A percentile compares a stretch with the other conserved stretches of the same genome.
These are phyloP conservation scores for Struthidea cinerea DNA, from an alignment of 2,113 vertebrate species.

Conservation along the genomic window DNA sequence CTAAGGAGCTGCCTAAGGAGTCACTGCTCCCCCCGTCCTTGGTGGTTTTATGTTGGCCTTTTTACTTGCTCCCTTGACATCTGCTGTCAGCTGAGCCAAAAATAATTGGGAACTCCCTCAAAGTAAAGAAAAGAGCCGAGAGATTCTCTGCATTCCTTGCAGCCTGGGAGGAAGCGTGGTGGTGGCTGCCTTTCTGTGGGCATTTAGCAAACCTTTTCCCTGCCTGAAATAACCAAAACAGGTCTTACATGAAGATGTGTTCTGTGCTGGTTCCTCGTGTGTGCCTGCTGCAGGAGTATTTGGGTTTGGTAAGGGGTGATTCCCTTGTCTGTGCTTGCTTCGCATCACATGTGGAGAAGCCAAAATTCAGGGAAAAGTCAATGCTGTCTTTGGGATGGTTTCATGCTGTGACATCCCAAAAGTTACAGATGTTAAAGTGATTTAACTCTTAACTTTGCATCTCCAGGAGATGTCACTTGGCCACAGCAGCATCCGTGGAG, in stretches of 20 bases:
- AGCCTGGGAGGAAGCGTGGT: neutral
- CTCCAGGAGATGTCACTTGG: neutral
- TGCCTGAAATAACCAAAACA: neutral
- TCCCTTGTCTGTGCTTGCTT: neutral
- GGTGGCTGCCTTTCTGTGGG: neutral
- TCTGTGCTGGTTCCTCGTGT: neutral
- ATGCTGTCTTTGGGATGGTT: neutral
- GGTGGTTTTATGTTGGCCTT: neutral
- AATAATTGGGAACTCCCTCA: conserved; percentile 47
- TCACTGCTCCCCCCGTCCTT: neutral
- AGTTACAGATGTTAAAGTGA: neutral
- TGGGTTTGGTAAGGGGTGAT: neutral
- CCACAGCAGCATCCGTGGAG: neutral
- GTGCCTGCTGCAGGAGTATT: neutral
- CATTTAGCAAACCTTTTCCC: neutral
- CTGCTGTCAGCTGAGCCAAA: conserved; percentile 7
- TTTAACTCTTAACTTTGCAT: neutral
- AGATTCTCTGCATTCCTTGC: neutral
- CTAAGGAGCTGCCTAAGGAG: neutral
- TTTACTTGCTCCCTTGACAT: neutral
- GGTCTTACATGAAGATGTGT: neutral
- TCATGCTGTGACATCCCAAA: neutral
- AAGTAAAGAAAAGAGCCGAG: conserved; percentile 24
- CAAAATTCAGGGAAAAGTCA: no score
- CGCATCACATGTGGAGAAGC: neutral